phyloP scores from a whole-genome alignment of 1,140 invertebrate genomes.

The Megalopta genalis region DNA sequence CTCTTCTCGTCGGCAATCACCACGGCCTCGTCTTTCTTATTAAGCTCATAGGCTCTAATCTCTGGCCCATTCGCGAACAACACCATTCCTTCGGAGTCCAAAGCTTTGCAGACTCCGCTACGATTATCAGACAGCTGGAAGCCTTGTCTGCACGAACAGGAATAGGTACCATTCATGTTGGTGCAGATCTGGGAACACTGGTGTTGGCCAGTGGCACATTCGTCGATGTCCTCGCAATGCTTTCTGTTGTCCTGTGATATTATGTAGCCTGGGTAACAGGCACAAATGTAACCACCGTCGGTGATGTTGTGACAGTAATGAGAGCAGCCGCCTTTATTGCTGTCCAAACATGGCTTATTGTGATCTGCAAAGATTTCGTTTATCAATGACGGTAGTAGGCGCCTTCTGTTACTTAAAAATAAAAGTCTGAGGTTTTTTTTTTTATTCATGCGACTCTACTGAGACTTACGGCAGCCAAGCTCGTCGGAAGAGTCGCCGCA shows the following conservation, averaged over 20 bases:
- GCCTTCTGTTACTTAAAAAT: no score
- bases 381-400: not conserved
- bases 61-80: constrained; percentile 91
- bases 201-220: constrained; percentile 91
- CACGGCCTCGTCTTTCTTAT: constrained; percentile 85
- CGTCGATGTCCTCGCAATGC: constrained; percentile 93
- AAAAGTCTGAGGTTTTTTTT: no score
- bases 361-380: constrained; percentile 78
- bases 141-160: constrained; percentile 92
- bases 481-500: constrained; percentile 94
- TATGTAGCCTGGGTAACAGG: constrained; percentile 92
- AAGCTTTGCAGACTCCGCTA: constrained; percentile 90
- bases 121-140: constrained; percentile 88
- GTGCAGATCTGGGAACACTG: constrained; percentile 95
- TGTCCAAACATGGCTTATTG: constrained; percentile 85
- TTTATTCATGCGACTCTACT: no score
- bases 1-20: constrained; percentile 91
- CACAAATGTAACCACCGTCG: constrained; percentile 92
- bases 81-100: constrained; percentile 84
- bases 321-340: constrained; percentile 93
- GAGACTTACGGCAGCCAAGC: constrained; percentile 89
- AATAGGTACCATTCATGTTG: constrained; percentile 95
- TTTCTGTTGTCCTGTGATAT: constrained; percentile 88
- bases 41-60: constrained; percentile 87
- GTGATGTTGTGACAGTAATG: constrained; percentile 94